Percentiles rank a stretch among this genome's conserved stretches.
Conservation (phyloP, 2,888 invertebrate species). For the Pterobdella sp. region DNA sequence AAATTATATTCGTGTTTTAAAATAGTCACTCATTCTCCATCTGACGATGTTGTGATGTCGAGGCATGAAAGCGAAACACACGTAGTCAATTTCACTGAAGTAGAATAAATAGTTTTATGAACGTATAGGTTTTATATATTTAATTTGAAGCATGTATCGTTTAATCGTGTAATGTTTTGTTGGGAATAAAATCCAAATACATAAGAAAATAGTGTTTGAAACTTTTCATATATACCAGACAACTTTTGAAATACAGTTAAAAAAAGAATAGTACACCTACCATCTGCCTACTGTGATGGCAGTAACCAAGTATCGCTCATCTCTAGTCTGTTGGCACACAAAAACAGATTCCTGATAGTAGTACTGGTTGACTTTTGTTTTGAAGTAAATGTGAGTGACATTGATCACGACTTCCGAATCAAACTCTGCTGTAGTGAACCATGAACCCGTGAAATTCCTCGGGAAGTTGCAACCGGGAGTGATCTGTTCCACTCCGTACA, state of each 20-base stretch:
- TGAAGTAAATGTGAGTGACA: conserved; percentile 90
- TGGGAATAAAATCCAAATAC: background rate
- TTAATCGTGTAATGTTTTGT: background rate
- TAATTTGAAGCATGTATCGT: background rate
- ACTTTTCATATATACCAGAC: background rate
- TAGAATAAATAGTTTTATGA: background rate
- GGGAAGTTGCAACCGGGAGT: conserved; percentile 84
- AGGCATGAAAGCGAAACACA: conserved; percentile 91
- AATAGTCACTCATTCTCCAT: conserved; percentile 56
- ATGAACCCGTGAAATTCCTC: conserved; percentile 83
- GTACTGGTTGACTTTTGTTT: conserved; percentile 79
- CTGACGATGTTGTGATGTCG: conserved; percentile 90
- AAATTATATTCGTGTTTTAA: too few relatives aligned
- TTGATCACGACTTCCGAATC: conserved; percentile 79
- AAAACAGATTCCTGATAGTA: conserved; percentile 71
- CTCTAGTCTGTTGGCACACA: conserved; percentile 84
- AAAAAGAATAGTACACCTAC: conserved; percentile 51
- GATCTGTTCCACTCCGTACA: conserved; percentile 48
- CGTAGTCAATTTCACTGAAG: conserved; percentile 83
- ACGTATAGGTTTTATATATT: background rate
- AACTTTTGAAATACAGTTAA: background rate
- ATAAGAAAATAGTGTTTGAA: background rate
- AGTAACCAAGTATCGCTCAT: conserved; percentile 87
- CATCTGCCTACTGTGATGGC: conserved; percentile 89
- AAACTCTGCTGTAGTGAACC: conserved; percentile 94